Base-by-base conservation (phyloP, 2,888 invertebrate genomes). In the Catocala nupta region DNA sequence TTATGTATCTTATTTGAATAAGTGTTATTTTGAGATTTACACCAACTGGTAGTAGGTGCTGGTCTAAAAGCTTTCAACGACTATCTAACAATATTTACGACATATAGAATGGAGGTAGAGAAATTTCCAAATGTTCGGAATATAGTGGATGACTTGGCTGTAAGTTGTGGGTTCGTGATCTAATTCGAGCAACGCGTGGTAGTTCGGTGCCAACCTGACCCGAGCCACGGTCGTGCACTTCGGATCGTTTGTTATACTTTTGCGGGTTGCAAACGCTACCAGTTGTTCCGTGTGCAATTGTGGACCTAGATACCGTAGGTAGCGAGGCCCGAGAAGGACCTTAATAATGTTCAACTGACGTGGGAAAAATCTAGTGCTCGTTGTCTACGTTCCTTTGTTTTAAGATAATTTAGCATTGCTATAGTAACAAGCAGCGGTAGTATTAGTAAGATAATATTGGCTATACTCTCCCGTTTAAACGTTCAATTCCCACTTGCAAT, bases 261-360 rank as follows among this genome's bases (percentile, higher is more conserved):
- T 85, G 84, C 84, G 80, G 84, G 82, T 84, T 81, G 81, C 87
- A 82, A 89, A 87, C 85, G 87, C 88, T 88, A 89, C 90, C 83
- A 86, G 86, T 87, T 84, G 85, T 85, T 87, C 81, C 83, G 83
- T 84, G 82, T 83, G 81, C 86, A 85, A 87, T 87, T 88, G 84
- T 73, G 81, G 83, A 81, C 84, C 83, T 79, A 86, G 81, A 85
- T 85, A 84, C 81, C 81, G 75, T 77, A 74, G 78, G 73, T 75
- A 81, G 58, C 51, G 25, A 45, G 75, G 68, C 68, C 72, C 75
- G 71, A 76, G 36, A 39, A 39, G 78, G 70, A 75, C 81, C 80
- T 83, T 83, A 82, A 84, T 86, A 79, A 77, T 77, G 77, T 66
- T 64, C 70, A 54, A 68, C 67, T 63, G 71, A 82, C 86, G 83